Evolutionary conservation across 2,113 vertebrate genomes (phyloP).

Genomic region (Ceyx cyanopectus): DNA sequence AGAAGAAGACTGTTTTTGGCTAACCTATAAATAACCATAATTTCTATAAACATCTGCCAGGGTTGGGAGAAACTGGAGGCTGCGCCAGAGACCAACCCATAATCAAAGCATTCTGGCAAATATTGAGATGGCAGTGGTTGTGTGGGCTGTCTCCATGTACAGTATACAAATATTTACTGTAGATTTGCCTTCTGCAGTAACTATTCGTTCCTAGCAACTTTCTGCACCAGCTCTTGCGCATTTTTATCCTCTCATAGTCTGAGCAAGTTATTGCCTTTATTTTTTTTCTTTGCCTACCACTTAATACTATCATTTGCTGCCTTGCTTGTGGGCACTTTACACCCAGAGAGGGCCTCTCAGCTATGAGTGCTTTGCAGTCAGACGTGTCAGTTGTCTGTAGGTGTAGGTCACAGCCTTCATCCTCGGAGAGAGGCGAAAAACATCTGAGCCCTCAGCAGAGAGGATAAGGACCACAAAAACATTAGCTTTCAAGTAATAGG

Average conservation of each 20-base stretch:
- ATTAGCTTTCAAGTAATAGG: neutral
- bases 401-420: neutral
- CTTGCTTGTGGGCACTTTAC: neutral
- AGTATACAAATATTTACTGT: constrained; percentile 65
- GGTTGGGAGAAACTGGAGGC: constrained; percentile 16
- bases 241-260: constrained; percentile 27
- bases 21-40: constrained; percentile 47
- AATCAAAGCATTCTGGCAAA: constrained; percentile 50
- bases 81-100: constrained; percentile 52
- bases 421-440: neutral
- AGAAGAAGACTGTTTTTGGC: neutral
- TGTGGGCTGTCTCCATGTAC: constrained; percentile 38
- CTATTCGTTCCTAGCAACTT: constrained; percentile 34
- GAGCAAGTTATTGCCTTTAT: neutral
- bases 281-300: neutral
- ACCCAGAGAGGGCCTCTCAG: neutral
- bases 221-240: neutral
- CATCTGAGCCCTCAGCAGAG: neutral
- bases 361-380: neutral
- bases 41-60: constrained; percentile 55
- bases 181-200: constrained; percentile 21
- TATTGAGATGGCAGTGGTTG: constrained; percentile 22
- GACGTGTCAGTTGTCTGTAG: neutral
- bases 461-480: neutral
- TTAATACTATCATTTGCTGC: neutral